phyloP scores from a whole-genome alignment of 2,797 vertebrate genomes.

The Synanceia verrucosa region DNA sequence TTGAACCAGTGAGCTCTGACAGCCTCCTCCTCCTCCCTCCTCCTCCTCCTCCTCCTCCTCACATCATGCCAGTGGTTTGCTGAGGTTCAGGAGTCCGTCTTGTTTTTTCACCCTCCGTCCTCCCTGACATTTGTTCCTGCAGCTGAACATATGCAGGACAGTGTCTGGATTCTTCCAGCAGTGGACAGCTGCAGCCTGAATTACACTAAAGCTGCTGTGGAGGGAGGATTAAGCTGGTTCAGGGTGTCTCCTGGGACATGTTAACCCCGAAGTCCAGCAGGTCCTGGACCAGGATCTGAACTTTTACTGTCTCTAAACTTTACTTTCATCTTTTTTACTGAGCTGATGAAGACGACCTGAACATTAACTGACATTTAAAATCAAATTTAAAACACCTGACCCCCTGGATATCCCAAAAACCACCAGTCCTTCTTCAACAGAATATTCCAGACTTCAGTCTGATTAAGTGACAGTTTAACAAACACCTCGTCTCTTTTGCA shows the following conservation, averaged over 20 bases:
- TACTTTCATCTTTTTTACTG: constrained; percentile 14
- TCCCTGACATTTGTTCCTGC: constrained; percentile 89
- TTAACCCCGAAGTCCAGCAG: constrained; percentile 79
- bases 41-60: not conserved
- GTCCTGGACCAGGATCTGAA: constrained; percentile 36
- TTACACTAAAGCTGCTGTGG: constrained; percentile 89
- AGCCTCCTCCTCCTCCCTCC: constrained; percentile 1
- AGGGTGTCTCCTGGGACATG: constrained; percentile 69
- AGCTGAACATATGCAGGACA: constrained; percentile 90
- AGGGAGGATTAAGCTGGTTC: constrained; percentile 85
- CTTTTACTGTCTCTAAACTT: constrained; percentile 26
- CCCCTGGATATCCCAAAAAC: no score
- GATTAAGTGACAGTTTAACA: no score
- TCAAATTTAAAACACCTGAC: no score
- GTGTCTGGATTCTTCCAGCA: constrained; percentile 89
- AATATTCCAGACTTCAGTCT: no score
- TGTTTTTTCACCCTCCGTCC: constrained; percentile 85
- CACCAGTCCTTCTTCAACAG: no score
- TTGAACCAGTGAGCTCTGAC: constrained; percentile 6
- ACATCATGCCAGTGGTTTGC: constrained; percentile 2
- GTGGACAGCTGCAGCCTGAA: constrained; percentile 91
- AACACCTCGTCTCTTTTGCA: no score
- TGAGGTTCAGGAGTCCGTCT: constrained; percentile 68
- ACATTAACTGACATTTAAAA: not conserved
- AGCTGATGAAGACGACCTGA: not conserved